These are phyloP conservation scores for Palythoa caribaeorum DNA, from an alignment of 92 coral and sea anemone species.

Conservation along the genomic window DNA sequence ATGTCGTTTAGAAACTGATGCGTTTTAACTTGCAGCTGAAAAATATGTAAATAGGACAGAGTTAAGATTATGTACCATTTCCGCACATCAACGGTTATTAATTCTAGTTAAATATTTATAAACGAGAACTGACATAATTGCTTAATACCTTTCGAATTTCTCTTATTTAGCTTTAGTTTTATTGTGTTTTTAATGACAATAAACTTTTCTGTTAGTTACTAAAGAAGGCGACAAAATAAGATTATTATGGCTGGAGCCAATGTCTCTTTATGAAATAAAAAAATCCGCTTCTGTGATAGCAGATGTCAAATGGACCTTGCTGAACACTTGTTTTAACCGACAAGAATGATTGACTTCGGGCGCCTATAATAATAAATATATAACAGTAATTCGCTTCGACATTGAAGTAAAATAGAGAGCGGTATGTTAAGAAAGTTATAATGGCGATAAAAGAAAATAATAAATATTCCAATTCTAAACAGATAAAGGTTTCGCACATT, in stretches of 20 bases:
- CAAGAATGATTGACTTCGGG: background rate
- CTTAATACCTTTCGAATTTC: slow-evolving; percentile 44
- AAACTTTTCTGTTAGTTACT: slow-evolving; percentile 34
- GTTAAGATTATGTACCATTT: slow-evolving; percentile 15
- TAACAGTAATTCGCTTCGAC: background rate
- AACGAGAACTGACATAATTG: slow-evolving; percentile 28
- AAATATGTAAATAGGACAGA: slow-evolving; percentile 32
- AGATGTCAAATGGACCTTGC: background rate
- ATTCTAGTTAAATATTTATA: slow-evolving; percentile 48
- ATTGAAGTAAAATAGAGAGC: background rate
- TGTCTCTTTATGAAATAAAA: slow-evolving; percentile 3
- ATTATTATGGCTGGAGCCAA: slow-evolving; percentile 14
- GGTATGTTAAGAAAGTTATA: background rate
- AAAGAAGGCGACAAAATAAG: slow-evolving; percentile 2
- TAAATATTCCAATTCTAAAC: slow-evolving; percentile 31
- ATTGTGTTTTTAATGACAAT: slow-evolving; percentile 39
- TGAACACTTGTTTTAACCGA: background rate
- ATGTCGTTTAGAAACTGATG: background rate
- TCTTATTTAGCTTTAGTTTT: slow-evolving; percentile 23
- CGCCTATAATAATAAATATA: background rate
- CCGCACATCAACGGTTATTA: slow-evolving; percentile 37
- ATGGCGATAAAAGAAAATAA: background rate
- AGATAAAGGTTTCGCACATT: background rate
- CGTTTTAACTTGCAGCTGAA: slow-evolving; percentile 37
- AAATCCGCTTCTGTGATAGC: background rate